A percentile compares a stretch with the other conserved stretches of the same genome.
phyloP scores from a whole-genome alignment of 2,797 vertebrate species.

The Mormyrus proboscirostris region DNA sequence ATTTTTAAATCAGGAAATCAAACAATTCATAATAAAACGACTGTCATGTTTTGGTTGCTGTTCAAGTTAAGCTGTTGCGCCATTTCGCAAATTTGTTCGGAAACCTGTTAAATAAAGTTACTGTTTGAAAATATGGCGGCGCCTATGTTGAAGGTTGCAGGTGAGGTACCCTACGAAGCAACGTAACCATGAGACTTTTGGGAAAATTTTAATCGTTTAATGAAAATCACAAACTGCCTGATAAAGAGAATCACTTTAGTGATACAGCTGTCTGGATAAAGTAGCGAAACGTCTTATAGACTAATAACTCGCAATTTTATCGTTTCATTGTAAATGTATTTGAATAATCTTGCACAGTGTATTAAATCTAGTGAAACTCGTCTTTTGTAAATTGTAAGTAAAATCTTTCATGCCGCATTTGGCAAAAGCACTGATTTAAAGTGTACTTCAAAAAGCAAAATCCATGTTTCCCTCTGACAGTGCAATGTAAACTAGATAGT shows the following conservation, averaged over 20 bases:
- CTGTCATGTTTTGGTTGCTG: background rate
- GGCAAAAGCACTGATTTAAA: background rate
- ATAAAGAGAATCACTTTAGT: background rate
- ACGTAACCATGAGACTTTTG: background rate
- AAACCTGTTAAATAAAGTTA: slow-evolving; percentile 39
- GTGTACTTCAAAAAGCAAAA: background rate
- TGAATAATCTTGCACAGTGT: background rate
- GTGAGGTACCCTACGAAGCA: slow-evolving; percentile 42
- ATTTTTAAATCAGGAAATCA: background rate
- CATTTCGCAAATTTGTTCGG: background rate
- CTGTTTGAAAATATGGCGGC: slow-evolving; percentile 59
- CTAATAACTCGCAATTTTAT: background rate
- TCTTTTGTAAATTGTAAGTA: background rate
- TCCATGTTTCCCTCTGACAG: background rate
- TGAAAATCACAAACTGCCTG: background rate
- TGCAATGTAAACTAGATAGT: background rate
- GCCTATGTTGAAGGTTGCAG: slow-evolving; percentile 60
- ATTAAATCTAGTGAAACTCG: background rate
- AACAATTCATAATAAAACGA: background rate
- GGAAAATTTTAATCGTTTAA: background rate
- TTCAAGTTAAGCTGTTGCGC: background rate
- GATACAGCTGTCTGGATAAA: background rate
- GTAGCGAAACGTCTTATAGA: background rate
- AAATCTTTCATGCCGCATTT: background rate
- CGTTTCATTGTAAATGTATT: background rate